Evolutionary conservation across 2,797 vertebrate species (phyloP).

Genomic region (Notolepis coatsorum): DNA sequence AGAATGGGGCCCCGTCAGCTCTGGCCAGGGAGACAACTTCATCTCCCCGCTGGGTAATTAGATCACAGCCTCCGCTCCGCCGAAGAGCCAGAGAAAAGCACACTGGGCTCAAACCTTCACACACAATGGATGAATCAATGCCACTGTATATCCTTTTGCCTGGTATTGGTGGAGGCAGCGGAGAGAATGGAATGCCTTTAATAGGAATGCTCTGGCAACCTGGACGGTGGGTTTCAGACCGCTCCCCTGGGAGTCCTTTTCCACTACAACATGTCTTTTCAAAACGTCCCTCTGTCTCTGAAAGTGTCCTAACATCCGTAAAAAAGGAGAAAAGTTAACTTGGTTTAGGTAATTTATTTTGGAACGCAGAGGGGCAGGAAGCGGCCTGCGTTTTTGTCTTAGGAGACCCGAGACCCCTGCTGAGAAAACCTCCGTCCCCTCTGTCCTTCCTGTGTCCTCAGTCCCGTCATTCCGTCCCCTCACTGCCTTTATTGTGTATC

Average conservation of each 20-base stretch:
- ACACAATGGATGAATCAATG: conserved; percentile 75
- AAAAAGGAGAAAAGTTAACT: conserved; percentile 48
- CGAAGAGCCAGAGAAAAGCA: conserved; percentile 64
- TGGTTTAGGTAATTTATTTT: conserved; percentile 49
- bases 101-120: conserved; percentile 39
- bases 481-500: no score
- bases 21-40: conserved; percentile 66
- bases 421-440: no score
- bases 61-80: conserved; percentile 68
- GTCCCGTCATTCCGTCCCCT: no score
- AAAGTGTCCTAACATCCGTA: conserved; percentile 47
- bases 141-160: conserved; percentile 65
- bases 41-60: conserved; percentile 77
- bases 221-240: conserved; percentile 33
- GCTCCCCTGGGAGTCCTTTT: conserved; percentile 50
- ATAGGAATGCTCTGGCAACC: conserved; percentile 49
- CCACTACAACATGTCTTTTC: conserved; percentile 41
- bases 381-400: conserved; percentile 30
- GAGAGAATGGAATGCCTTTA: conserved; percentile 56
- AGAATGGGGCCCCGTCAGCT: conserved; percentile 67
- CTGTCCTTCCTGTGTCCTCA: no score
- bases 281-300: conserved; percentile 29
- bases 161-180: conserved; percentile 29
- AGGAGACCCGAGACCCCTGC: conserved; percentile 3
- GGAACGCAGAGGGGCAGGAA: conserved; percentile 52